Conservation (phyloP, 2,113 vertebrate species). For the Tragelaphus imberbis region DNA sequence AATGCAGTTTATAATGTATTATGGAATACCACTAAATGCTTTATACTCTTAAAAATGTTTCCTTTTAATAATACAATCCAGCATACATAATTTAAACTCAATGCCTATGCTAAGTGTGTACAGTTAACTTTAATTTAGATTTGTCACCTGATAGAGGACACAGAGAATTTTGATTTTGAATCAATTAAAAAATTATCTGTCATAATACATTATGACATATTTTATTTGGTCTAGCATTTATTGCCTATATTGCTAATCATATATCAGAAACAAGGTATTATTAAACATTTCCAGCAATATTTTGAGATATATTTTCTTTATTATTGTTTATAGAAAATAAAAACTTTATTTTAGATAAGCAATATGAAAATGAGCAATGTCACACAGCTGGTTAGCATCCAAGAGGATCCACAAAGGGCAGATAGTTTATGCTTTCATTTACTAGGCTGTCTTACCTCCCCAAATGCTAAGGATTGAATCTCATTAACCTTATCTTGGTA, state of each 20-base stretch:
- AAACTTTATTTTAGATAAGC: neutral
- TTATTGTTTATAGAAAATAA: neutral
- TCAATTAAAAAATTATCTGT: neutral
- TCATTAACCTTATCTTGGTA: conserved; percentile 31
- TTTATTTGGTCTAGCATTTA: neutral
- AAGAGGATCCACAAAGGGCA: neutral
- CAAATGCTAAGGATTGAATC: neutral
- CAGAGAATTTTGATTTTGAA: conserved; percentile 67
- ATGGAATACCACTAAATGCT: conserved; percentile 59
- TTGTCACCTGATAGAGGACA: conserved; percentile 37
- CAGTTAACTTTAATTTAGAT: conserved; percentile 73
- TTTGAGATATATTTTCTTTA: neutral
- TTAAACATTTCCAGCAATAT: neutral
- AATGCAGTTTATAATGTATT: conserved; percentile 68
- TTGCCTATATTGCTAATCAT: neutral
- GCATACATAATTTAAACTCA: conserved; percentile 69
- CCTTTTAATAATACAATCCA: conserved; percentile 47
- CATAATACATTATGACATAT: neutral
- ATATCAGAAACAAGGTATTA: neutral
- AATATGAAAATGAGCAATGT: neutral
- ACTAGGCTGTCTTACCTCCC: neutral
- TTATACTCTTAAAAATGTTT: conserved; percentile 51
- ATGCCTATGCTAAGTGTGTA: conserved; percentile 51
- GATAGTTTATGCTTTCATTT: neutral
- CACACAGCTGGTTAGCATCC: neutral